Evolutionary conservation across 2,797 vertebrate genomes (phyloP), one percentile per base, ranked within the genome.

Genomic region (Pseudochaenichthys georgianus): DNA sequence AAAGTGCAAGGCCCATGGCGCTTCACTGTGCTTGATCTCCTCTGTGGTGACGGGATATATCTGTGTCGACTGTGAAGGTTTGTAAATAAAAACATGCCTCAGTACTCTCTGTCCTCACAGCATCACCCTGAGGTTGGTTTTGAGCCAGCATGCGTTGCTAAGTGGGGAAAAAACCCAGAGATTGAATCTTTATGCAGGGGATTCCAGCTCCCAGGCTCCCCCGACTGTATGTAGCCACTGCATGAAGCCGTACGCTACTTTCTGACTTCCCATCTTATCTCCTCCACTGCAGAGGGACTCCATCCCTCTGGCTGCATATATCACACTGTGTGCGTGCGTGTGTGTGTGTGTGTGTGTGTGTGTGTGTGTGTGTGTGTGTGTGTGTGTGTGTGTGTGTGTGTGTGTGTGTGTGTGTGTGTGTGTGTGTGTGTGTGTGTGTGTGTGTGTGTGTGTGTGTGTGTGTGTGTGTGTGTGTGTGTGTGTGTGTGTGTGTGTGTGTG

Each of bases 101-200:
- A 42, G 3, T 23, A 13, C 38, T 63, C 28, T 61, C 21, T 64
- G 65, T 75, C 66, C 61, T 61, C 70, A 15, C 16, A 59, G 58
- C 59, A 21, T 76, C 47, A 59, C 73, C 69, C 60, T 58, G 28
- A 73, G 72, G 64, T 75, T 87, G 73, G 76, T 75, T 78, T 68
- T 59, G 19, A 81, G 66, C 60, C 77, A 59, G 47, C 65, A 45
- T 64, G 69, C 16, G 57, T 31, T 28, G 57, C 79, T 65, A 77
- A 83, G 64, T 75, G 72, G 41, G 73, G 78, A 84, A 28, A 74
- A 64, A 80, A 83, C 81, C 77, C 73, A 73, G 74, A 92, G 92
- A 93, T 93, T 81, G 80, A 66, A 90, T 93, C 90, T 91, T 46
- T 42, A 79, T 92, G 82, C 65, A 68, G 81, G 91, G 93, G 85